These are phyloP conservation scores for Lepidonotus clava DNA, from an alignment of 2,888 invertebrate species.

Conservation along the genomic window DNA sequence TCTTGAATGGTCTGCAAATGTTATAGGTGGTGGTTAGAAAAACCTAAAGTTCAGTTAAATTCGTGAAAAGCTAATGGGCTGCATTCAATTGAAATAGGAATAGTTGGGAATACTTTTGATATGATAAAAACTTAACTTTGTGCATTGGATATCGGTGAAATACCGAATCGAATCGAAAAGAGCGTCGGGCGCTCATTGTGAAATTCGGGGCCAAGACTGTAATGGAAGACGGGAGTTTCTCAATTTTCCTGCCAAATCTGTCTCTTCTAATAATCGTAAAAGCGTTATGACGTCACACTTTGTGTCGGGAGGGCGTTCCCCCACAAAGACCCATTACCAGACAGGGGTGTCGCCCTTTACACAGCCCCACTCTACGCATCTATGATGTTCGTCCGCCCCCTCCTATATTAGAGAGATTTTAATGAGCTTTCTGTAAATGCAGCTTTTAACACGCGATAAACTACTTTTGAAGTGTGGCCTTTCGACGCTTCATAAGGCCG, in stretches of 20 bases:
- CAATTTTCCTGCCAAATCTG: background rate
- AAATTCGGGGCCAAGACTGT: background rate
- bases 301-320: slow-evolving; percentile 2
- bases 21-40: too few relatives aligned
- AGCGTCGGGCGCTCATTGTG: too few relatives aligned
- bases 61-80: too few relatives aligned
- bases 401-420: background rate
- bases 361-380: background rate
- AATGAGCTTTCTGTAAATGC: background rate
- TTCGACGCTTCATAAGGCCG: background rate
- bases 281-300: background rate
- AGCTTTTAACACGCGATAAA: background rate
- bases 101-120: too few relatives aligned
- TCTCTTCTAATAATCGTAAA: background rate
- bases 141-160: too few relatives aligned
- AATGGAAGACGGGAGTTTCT: background rate
- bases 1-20: too few relatives aligned
- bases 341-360: background rate
- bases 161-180: too few relatives aligned
- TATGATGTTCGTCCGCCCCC: background rate
- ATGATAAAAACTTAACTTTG: too few relatives aligned
- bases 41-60: too few relatives aligned
- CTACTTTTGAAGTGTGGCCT: background rate
- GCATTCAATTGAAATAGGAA: too few relatives aligned
- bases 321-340: slow-evolving; percentile 11